Conservation (phyloP, 1,140 invertebrate genomes). For the Pachyrhynchus sulphureomaculatus region DNA sequence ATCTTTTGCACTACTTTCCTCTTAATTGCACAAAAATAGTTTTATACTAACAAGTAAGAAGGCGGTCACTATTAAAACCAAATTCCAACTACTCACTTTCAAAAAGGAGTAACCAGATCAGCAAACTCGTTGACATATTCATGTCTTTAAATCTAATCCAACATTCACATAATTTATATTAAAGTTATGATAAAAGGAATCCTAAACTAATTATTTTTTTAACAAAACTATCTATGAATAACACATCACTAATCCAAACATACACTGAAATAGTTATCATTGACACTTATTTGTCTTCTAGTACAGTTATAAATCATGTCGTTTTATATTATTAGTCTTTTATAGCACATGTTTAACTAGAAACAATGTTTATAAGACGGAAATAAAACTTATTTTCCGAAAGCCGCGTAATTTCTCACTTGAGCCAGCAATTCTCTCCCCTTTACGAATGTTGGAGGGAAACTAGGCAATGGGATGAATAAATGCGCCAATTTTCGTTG, state of each 20-base stretch:
- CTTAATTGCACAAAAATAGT: too few species aligned
- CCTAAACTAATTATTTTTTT: background rate
- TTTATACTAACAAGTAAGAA: too few species aligned
- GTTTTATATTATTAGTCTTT: too few species aligned
- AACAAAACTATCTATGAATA: background rate
- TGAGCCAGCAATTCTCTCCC: background rate
- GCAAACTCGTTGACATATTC: background rate
- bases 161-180: background rate
- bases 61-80: too few species aligned
- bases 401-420: background rate
- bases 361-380: too few species aligned
- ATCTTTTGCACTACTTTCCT: too few species aligned
- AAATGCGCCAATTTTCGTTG: conserved; percentile 8
- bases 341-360: too few species aligned
- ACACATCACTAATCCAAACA: too few species aligned
- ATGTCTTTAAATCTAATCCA: background rate
- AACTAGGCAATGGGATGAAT: conserved; percentile 1
- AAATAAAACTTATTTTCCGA: background rate
- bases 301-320: too few species aligned
- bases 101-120: background rate
- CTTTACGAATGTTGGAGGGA: background rate
- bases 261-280: too few species aligned
- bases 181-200: too few species aligned
- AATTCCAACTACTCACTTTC: conserved; percentile 7
- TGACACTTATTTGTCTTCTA: too few species aligned